Evolutionary conservation across 2,888 invertebrate genomes (phyloP).

Genomic region (Ophion slaviceki): DNA sequence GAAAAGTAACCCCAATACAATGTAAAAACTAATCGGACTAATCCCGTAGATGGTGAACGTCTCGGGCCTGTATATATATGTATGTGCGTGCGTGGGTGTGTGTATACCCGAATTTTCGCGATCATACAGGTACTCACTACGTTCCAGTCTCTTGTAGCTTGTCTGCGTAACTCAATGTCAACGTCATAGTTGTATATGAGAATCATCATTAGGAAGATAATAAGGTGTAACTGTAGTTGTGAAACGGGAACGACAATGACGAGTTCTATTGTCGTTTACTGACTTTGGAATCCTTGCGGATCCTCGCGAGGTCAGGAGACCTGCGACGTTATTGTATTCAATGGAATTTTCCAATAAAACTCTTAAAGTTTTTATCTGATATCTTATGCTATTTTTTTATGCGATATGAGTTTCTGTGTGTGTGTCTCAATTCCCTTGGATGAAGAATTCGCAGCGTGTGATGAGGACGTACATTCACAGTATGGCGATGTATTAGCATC

Average conservation of each 20-base stretch:
- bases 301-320: slow-evolving; percentile 6
- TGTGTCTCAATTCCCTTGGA: slow-evolving; percentile 29
- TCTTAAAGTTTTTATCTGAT: slow-evolving; percentile 78
- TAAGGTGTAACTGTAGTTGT: neutral
- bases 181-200: slow-evolving; percentile 48
- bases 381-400: slow-evolving; percentile 70
- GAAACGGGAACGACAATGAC: slow-evolving; percentile 6
- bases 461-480: slow-evolving; percentile 4
- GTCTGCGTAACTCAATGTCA: slow-evolving; percentile 47
- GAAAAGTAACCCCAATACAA: slow-evolving; percentile 29
- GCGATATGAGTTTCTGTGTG: neutral
- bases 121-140: slow-evolving; percentile 60
- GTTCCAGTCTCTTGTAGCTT: slow-evolving; percentile 54
- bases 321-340: slow-evolving; percentile 73
- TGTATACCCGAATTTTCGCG: slow-evolving; percentile 46
- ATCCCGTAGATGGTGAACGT: slow-evolving; percentile 37
- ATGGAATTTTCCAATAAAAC: slow-evolving; percentile 78
- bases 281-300: neutral
- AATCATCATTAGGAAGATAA: slow-evolving; percentile 1
- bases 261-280: slow-evolving; percentile 20
- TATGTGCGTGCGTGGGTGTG: neutral
- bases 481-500: neutral
- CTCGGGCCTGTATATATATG: slow-evolving; percentile 45
- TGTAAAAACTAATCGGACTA: slow-evolving; percentile 53
- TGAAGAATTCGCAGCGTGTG: slow-evolving; percentile 14